Conservation (phyloP, 2,797 vertebrate genomes). For the Hippoglossus hippoglossus region DNA sequence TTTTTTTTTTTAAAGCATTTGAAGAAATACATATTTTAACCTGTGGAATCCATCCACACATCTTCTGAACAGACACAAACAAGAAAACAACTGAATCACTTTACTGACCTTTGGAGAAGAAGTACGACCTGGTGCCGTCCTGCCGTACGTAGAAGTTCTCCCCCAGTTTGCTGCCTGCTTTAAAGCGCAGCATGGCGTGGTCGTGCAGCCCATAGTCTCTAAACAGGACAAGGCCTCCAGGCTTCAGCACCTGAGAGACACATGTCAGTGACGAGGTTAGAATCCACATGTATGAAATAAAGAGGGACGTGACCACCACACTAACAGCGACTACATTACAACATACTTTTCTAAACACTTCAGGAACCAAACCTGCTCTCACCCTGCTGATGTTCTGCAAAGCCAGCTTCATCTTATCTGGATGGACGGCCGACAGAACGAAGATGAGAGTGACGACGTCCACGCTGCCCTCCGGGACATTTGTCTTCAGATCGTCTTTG, state of each 20-base stretch:
- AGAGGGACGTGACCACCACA: neutral
- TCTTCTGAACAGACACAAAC: no score
- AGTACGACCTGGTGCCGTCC: constrained; percentile 95
- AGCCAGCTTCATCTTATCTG: constrained; percentile 92
- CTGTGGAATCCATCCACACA: no score
- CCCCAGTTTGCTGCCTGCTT: constrained; percentile 91
- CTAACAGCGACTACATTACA: no score
- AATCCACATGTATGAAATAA: no score
- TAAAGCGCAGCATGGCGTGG: constrained; percentile 97
- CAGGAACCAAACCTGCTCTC: constrained; percentile 40
- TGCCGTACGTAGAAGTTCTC: constrained; percentile 97
- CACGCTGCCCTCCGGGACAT: constrained; percentile 86
- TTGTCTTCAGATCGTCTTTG: constrained; percentile 87
- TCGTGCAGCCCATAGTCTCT: constrained; percentile 96
- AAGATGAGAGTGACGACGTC: constrained; percentile 93
- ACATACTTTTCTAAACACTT: no score
- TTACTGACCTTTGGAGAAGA: constrained; percentile 93
- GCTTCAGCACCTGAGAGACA: constrained; percentile 90
- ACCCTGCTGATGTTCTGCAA: constrained; percentile 92
- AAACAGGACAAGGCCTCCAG: constrained; percentile 91
- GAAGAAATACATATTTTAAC: no score
- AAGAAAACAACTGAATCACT: neutral
- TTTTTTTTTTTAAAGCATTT: no score
- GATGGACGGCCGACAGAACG: constrained; percentile 94
- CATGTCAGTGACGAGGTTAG: neutral